A percentile compares a stretch with the other conserved stretches of the same genome.
phyloP scores from a whole-genome alignment of 2,888 invertebrate genomes.

The Sceliomorpha sp. region DNA sequence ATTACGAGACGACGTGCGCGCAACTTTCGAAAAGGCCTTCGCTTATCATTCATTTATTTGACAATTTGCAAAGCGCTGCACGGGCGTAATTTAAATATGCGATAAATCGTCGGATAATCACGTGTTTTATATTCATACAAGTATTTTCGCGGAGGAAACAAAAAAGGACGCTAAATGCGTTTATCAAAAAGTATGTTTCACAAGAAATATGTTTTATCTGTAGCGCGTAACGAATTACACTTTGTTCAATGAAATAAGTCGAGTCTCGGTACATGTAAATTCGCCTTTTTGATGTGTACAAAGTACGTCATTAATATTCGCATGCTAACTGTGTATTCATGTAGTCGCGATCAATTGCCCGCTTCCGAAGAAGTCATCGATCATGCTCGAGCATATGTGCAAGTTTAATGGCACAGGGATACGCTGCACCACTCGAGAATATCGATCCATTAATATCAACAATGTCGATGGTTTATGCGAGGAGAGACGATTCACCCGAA shows the following conservation, averaged over 20 bases:
- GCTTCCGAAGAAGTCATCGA: conserved; percentile 71
- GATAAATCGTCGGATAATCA: conserved; percentile 51
- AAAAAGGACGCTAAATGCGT: conserved; percentile 27
- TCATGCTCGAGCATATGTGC: conserved; percentile 64
- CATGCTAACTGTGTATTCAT: conserved; percentile 57
- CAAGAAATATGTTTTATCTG: conserved; percentile 41
- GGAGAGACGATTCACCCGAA: conserved; percentile 19
- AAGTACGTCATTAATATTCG: conserved; percentile 57
- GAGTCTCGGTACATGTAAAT: conserved; percentile 52
- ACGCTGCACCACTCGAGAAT: conserved; percentile 59
- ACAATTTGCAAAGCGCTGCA: conserved; percentile 4
- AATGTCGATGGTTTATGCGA: conserved; percentile 56
- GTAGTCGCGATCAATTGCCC: conserved; percentile 68
- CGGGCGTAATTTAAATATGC: not conserved
- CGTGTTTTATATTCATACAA: conserved; percentile 37
- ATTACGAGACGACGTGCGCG: no score
- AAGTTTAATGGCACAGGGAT: conserved; percentile 65
- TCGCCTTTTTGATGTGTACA: conserved; percentile 54
- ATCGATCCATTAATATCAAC: conserved; percentile 68
- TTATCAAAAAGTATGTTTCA: conserved; percentile 10
- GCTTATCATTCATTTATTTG: no score
- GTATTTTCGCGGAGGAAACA: conserved; percentile 45
- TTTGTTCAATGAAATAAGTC: conserved; percentile 55
- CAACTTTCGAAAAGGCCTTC: not conserved
- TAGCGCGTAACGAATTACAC: conserved; percentile 53